Evolutionary conservation across 2,797 vertebrate genomes (phyloP), one percentile per base, ranked within the genome.

Genomic region (Huso huso): DNA sequence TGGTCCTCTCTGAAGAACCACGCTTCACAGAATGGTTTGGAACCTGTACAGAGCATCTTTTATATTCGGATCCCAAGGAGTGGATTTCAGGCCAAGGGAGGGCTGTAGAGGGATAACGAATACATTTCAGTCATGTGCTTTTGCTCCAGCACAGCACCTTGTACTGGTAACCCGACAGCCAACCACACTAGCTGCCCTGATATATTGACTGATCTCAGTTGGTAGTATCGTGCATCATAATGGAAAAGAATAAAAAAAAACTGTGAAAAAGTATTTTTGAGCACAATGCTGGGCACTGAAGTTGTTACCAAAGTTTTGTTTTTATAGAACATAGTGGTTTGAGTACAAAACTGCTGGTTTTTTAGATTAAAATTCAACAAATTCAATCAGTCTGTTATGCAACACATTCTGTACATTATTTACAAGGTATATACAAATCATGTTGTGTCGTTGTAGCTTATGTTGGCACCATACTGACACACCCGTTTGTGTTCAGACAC

Each of bases 291-390:
- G 67, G 70, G 64, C 69, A 49, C 66, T 60, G 66, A 12, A 6
- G 55, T 48, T 69, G 48, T 68, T 66, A 72, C 4, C 70, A 81
- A 37, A 37, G 23, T 37, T 37, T 37, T 3, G 79, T 81, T 85
- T 79, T 82, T 84, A 79, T 75, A 77, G 81, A 79, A 82, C 80
- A 74, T 84, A 84, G 87, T 85, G 84, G 82, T 87, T 87, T 83
- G 79, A 78, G 55, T 13, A 64, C 48, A 64, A 68, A 69, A 61
- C n/a, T 64, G 67, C 77, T 75, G 76, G 65, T 76, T 49, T 65
- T 69, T 61, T 57, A 62, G 60, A 72, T 69, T 73, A 75, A 76
- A 72, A 79, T 67, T 66, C 80, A 6, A 81, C 82, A 77, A 6
- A 81, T 82, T 74, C 79, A 79, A 77, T 73, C 74, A 79, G 69